Conservation (phyloP, 2,797 vertebrate genomes). For the Taenioides sp. region DNA sequence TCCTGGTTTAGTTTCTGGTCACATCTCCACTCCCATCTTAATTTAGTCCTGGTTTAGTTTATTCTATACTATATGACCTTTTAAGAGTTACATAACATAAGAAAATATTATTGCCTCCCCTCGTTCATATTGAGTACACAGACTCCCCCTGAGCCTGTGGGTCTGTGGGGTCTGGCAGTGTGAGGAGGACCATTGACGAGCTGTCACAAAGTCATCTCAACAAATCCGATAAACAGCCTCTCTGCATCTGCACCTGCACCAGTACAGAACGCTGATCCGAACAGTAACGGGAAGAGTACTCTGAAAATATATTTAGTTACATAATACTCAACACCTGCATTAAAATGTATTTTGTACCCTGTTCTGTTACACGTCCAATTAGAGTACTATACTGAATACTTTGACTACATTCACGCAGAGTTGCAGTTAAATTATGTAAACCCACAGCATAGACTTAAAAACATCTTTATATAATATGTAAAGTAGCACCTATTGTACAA, state of each 20-base stretch:
- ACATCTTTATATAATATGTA: too few relatives aligned
- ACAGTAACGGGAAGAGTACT: too few relatives aligned
- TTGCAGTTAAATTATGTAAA: too few relatives aligned
- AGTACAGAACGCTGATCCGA: conserved; percentile 25
- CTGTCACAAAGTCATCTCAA: conserved; percentile 78
- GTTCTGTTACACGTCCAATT: too few relatives aligned
- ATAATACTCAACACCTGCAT: too few relatives aligned
- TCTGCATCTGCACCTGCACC: conserved; percentile 52
- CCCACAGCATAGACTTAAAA: too few relatives aligned
- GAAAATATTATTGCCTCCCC: background rate
- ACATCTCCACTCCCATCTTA: background rate
- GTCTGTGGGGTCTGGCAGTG: conserved; percentile 55
- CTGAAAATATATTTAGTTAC: too few relatives aligned
- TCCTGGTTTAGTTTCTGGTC: too few relatives aligned
- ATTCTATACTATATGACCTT: background rate
- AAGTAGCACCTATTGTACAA: too few relatives aligned
- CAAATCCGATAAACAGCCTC: conserved; percentile 59
- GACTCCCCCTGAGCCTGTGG: conserved; percentile 63
- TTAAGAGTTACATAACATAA: background rate
- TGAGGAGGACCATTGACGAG: conserved; percentile 71
- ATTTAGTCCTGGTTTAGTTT: background rate
- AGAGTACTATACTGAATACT: too few relatives aligned
- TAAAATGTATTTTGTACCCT: too few relatives aligned
- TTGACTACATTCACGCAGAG: too few relatives aligned
- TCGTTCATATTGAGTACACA: background rate